Evolutionary conservation across 2,888 invertebrate genomes (phyloP).

Genomic region (Ochlodes sylvanus): DNA sequence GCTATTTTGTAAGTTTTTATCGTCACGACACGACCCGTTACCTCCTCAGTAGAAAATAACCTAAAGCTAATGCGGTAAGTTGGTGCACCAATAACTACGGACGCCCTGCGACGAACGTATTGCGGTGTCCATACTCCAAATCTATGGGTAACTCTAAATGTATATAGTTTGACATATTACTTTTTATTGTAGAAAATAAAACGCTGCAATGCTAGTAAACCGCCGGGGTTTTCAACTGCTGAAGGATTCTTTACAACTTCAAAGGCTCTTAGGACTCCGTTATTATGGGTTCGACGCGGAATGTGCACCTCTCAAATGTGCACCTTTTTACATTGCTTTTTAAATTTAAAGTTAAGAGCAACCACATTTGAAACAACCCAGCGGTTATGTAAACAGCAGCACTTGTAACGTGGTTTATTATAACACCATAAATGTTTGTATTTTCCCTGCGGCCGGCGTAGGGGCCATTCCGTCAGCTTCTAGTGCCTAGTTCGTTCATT

Average conservation of each 20-base stretch:
- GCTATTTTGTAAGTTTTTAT: no score
- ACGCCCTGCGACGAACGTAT: no score
- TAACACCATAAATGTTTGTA: conserved; percentile 8
- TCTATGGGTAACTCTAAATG: no score
- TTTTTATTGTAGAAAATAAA: not conserved
- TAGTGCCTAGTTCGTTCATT: not conserved
- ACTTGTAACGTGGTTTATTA: not conserved
- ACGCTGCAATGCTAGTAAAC: not conserved
- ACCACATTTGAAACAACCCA: not conserved
- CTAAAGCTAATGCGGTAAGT: no score
- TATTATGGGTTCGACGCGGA: no score
- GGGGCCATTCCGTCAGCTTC: not conserved
- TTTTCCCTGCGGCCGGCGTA: not conserved
- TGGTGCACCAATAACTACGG: no score
- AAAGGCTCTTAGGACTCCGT: not conserved
- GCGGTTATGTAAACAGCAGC: not conserved
- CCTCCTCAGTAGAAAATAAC: no score
- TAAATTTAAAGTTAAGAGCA: not conserved
- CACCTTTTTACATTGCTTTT: conserved; percentile 3
- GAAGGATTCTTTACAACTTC: not conserved
- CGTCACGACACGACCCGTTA: no score
- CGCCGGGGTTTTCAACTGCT: not conserved
- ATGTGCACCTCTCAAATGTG: no score
- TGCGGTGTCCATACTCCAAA: no score
- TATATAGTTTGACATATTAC: not conserved